Evolutionary conservation across 1,140 invertebrate genomes (phyloP).

Genomic region (Tetramorium parvispinum): DNA sequence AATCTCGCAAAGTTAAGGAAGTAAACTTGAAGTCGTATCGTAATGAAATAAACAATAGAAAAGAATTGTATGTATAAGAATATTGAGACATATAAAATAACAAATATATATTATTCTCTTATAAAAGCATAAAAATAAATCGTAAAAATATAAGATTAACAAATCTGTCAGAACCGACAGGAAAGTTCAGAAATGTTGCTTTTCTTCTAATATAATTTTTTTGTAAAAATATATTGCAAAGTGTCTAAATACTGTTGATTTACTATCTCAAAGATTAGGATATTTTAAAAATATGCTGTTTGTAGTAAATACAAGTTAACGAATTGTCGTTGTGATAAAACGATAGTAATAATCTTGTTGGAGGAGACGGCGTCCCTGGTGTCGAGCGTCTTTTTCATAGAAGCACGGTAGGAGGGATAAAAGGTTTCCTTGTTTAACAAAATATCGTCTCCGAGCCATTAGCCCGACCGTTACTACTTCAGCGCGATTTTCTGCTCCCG

Average conservation of each 20-base stretch:
- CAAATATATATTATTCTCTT: neutral
- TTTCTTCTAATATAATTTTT: neutral
- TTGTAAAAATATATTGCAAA: neutral
- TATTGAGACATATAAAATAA: neutral
- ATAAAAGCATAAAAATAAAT: neutral
- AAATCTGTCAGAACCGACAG: neutral
- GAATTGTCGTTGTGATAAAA: neutral
- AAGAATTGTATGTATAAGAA: neutral
- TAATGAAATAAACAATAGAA: neutral
- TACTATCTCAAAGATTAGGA: neutral
- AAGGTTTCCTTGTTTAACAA: constrained; percentile 86
- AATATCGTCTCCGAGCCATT: constrained; percentile 84
- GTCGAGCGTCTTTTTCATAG: constrained; percentile 60
- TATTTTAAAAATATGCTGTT: neutral
- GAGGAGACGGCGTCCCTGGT: constrained; percentile 71
- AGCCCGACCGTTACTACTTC: constrained; percentile 82
- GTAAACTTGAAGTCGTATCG: neutral
- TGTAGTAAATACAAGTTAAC: neutral
- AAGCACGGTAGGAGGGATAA: constrained; percentile 79
- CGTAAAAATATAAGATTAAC: neutral
- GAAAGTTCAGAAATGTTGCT: neutral
- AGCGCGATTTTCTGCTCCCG: constrained; percentile 79
- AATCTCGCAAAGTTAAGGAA: neutral
- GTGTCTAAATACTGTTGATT: neutral
- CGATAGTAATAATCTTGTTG: neutral